phyloP scores from a whole-genome alignment of 2,113 vertebrate genomes.

The Butorides virescens region DNA sequence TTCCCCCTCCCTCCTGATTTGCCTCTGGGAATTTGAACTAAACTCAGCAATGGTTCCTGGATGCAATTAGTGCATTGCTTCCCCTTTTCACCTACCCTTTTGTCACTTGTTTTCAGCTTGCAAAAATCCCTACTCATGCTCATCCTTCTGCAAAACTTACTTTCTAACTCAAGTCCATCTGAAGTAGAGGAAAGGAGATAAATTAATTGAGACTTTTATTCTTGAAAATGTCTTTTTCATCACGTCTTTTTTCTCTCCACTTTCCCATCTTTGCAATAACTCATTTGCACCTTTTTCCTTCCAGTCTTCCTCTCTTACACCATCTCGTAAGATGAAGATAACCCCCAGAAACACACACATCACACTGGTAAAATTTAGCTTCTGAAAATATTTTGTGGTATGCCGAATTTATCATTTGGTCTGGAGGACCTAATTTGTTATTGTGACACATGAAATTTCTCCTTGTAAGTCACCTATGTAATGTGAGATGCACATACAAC shows the following conservation, averaged over 20 bases:
- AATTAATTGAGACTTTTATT: neutral
- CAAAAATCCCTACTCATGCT: neutral
- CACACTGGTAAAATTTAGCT: neutral
- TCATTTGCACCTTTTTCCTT: neutral
- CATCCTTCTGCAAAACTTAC: neutral
- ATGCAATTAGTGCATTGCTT: neutral
- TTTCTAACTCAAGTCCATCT: neutral
- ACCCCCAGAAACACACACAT: neutral
- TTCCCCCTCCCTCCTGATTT: neutral
- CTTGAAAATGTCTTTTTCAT: neutral
- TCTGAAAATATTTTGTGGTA: neutral
- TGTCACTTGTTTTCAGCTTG: neutral
- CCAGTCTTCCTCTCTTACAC: neutral
- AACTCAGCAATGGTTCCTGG: accelerated
- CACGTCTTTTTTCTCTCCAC: neutral
- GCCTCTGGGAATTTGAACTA: neutral
- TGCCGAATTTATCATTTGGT: neutral
- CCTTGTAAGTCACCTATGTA: neutral
- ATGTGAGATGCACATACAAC: neutral
- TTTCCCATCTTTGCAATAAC: neutral
- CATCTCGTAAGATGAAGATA: neutral
- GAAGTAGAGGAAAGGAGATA: neutral
- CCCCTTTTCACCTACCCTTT: neutral
- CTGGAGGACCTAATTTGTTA: neutral
- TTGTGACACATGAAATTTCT: neutral